Evolutionary conservation across 2,888 invertebrate genomes (phyloP).

Genomic region (Caradrina clavipalpis): DNA sequence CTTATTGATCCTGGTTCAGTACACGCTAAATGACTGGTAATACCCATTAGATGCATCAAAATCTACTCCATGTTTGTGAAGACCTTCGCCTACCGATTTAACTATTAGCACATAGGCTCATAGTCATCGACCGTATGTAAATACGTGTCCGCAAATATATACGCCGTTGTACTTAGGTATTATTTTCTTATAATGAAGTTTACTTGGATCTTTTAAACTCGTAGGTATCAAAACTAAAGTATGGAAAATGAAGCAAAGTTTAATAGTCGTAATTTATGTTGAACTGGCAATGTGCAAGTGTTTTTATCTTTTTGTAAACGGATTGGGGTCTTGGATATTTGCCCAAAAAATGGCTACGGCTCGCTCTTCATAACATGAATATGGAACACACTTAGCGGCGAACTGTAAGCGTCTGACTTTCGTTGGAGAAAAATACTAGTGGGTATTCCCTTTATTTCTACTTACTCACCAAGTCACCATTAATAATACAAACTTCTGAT

Average conservation of each 20-base stretch:
- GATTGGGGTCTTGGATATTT: conserved; percentile 15
- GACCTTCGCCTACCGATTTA: conserved; percentile 41
- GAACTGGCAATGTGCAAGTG: neutral
- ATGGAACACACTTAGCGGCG: conserved; percentile 26
- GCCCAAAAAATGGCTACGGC: conserved; percentile 18
- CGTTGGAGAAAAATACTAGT: too few species aligned
- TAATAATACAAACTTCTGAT: neutral
- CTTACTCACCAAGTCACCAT: neutral
- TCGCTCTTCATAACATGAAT: conserved; percentile 25
- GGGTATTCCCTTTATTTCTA: neutral
- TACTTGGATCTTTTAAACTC: conserved; percentile 1
- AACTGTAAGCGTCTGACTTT: neutral
- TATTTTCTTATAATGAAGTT: neutral
- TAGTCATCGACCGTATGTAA: conserved; percentile 10
- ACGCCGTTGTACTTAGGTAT: neutral
- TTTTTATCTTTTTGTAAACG: conserved; percentile 19
- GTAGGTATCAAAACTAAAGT: conserved; percentile 10
- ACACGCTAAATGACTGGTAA: conserved; percentile 44
- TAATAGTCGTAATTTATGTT: conserved; percentile 9
- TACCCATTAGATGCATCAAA: conserved; percentile 49
- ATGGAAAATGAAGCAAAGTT: conserved; percentile 8
- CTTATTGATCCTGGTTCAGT: conserved; percentile 59
- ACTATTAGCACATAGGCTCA: conserved; percentile 29
- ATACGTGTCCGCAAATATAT: conserved; percentile 5
- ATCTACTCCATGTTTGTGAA: conserved; percentile 42